Conservation (phyloP, 2,888 invertebrate species). For the Bunonema sp. region DNA sequence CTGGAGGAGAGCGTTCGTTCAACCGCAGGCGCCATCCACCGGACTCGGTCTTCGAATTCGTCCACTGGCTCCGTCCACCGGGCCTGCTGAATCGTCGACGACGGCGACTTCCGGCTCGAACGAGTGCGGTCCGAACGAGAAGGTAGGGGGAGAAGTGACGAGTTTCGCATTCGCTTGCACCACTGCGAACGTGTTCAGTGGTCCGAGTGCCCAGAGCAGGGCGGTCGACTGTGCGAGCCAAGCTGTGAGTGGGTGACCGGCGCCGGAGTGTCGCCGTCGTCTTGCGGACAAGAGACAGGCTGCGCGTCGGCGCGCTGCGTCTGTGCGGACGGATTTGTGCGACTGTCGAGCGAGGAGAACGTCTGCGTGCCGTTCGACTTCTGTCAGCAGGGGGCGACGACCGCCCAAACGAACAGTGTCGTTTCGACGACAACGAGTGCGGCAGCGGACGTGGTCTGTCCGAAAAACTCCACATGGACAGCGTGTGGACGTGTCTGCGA, state of each 20-base stretch:
- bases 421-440: too few relatives aligned
- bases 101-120: too few relatives aligned
- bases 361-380: constrained; percentile 37
- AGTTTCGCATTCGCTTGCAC: too few relatives aligned
- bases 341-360: constrained; percentile 22
- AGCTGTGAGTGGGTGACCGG: constrained; percentile 38
- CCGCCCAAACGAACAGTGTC: constrained; percentile 1
- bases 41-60: too few relatives aligned
- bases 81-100: too few relatives aligned
- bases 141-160: too few relatives aligned
- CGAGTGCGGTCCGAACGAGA: too few relatives aligned
- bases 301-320: constrained; percentile 23
- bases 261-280: constrained; percentile 21
- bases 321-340: constrained; percentile 32
- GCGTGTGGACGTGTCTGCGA: constrained; percentile 40
- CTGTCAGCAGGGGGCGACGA: constrained; percentile 19
- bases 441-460: constrained; percentile 11
- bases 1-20: too few relatives aligned
- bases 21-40: too few relatives aligned
- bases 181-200: too few relatives aligned
- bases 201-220: constrained; percentile 37
- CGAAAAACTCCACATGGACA: constrained; percentile 34
- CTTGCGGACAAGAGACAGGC: constrained; percentile 10
- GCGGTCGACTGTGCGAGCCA: constrained; percentile 34
- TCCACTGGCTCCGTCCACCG: too few relatives aligned